Conservation (phyloP, 2,888 invertebrate species). For the Heteromurus nitidus region DNA sequence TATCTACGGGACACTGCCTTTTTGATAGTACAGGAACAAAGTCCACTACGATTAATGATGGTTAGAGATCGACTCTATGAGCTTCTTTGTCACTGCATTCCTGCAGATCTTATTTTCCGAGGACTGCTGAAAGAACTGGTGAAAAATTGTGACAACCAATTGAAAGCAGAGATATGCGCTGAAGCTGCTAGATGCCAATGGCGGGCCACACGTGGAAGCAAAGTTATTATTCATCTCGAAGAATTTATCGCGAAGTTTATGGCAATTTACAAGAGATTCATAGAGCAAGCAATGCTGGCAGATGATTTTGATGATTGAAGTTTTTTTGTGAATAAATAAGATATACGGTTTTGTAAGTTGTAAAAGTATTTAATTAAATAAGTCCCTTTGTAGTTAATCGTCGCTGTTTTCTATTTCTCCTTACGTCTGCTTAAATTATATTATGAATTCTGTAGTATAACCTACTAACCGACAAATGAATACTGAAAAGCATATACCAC, state of each 20-base stretch:
- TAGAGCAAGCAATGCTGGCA: slow-evolving; percentile 83
- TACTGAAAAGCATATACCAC: too few species aligned
- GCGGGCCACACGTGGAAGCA: slow-evolving; percentile 92
- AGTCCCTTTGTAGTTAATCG: too few species aligned
- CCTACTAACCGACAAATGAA: too few species aligned
- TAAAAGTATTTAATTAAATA: too few species aligned
- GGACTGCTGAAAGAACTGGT: slow-evolving; percentile 89
- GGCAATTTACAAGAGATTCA: slow-evolving; percentile 92
- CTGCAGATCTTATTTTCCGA: slow-evolving; percentile 87
- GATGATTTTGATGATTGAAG: slow-evolving; percentile 74
- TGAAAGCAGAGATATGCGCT: slow-evolving; percentile 90
- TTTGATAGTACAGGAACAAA: slow-evolving; percentile 90
- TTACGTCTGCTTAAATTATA: too few species aligned
- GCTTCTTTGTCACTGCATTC: slow-evolving; percentile 93
- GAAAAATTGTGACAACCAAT: slow-evolving; percentile 90
- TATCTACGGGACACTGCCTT: slow-evolving; percentile 91
- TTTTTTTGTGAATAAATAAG: too few species aligned
- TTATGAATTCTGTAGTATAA: too few species aligned
- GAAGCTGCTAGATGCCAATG: slow-evolving; percentile 94
- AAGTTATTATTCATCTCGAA: slow-evolving; percentile 97
- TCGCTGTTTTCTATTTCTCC: too few species aligned
- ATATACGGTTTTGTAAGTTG: too few species aligned
- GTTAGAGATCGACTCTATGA: slow-evolving; percentile 94
- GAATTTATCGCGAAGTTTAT: slow-evolving; percentile 98
- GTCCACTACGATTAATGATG: slow-evolving; percentile 87